phyloP scores from a whole-genome alignment of 1,140 invertebrate species.

The Hylaeus anthracinus region DNA sequence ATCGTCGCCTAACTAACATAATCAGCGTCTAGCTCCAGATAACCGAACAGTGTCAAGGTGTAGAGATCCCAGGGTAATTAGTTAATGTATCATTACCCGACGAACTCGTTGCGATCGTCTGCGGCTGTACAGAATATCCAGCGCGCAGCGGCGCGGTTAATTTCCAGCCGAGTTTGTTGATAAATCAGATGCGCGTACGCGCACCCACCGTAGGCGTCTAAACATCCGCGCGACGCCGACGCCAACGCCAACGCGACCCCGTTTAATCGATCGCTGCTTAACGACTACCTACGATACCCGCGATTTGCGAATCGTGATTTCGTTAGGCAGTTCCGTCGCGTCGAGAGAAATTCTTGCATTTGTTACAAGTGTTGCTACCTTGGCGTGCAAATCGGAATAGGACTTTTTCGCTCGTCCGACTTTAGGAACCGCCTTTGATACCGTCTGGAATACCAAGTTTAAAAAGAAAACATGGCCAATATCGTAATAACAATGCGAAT shows the following conservation, averaged over 20 bases:
- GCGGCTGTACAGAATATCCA: conserved; percentile 47
- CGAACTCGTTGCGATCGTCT: conserved; percentile 50
- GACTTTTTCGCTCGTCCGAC: too few relatives aligned
- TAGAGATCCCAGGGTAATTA: conserved; percentile 66
- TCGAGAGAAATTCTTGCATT: too few relatives aligned
- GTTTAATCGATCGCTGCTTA: conserved; percentile 73
- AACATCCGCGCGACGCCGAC: conserved; percentile 62
- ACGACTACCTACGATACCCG: conserved; percentile 61
- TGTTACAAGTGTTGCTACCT: too few relatives aligned
- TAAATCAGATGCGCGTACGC: conserved; percentile 63
- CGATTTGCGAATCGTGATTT: conserved; percentile 7
- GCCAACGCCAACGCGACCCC: conserved; percentile 62
- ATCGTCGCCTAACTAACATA: conserved; percentile 66
- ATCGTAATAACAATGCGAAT: too few relatives aligned
- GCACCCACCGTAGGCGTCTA: conserved; percentile 55
- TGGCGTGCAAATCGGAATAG: too few relatives aligned
- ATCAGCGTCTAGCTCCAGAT: conserved; percentile 65
- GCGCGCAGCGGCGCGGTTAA: conserved; percentile 44
- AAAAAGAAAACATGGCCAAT: too few relatives aligned
- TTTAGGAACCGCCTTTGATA: too few relatives aligned
- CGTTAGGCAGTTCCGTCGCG: too few relatives aligned
- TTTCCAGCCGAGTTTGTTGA: conserved; percentile 61
- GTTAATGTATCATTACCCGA: conserved; percentile 70
- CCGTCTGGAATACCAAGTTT: too few relatives aligned
- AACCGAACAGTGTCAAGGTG: conserved; percentile 41